Conservation (phyloP, 2,888 invertebrate genomes). For the Gymnocheta viridis region DNA sequence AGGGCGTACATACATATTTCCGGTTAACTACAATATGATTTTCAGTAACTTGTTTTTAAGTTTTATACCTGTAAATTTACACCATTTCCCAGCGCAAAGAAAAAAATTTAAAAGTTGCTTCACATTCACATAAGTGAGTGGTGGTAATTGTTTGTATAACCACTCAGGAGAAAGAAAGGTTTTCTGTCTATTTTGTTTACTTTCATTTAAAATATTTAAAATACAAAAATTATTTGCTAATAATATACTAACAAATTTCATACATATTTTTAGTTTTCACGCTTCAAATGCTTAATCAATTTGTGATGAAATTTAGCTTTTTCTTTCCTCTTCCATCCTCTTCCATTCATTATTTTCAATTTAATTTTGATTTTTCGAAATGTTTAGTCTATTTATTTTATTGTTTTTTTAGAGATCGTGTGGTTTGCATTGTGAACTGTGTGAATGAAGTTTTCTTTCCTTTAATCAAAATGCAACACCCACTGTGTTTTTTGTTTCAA, state of each 20-base stretch:
- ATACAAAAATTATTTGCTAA: no score
- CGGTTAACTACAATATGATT: constrained; percentile 31
- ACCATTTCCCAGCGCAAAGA: constrained; percentile 23
- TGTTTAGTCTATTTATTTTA: constrained; percentile 34
- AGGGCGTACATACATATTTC: constrained; percentile 56
- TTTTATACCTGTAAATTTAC: background rate
- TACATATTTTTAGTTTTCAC: constrained; percentile 42
- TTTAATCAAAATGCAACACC: constrained; percentile 17
- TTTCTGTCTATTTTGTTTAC: background rate
- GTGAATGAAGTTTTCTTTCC: constrained; percentile 12
- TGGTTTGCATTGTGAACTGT: no score
- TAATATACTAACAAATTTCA: no score
- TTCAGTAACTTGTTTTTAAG: constrained; percentile 28
- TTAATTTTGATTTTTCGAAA: constrained; percentile 18
- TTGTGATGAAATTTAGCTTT: constrained; percentile 36
- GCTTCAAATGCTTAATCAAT: constrained; percentile 24
- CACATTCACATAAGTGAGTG: no score
- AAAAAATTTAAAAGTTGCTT: background rate
- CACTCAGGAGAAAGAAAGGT: background rate
- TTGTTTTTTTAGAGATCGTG: constrained; percentile 11
- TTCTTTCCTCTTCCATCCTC: background rate
- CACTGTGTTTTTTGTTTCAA: background rate
- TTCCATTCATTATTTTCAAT: background rate
- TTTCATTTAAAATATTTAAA: background rate
- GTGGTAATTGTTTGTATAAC: no score